phyloP scores from a whole-genome alignment of 2,113 vertebrate genomes.

The Micronycteris hirsuta region DNA sequence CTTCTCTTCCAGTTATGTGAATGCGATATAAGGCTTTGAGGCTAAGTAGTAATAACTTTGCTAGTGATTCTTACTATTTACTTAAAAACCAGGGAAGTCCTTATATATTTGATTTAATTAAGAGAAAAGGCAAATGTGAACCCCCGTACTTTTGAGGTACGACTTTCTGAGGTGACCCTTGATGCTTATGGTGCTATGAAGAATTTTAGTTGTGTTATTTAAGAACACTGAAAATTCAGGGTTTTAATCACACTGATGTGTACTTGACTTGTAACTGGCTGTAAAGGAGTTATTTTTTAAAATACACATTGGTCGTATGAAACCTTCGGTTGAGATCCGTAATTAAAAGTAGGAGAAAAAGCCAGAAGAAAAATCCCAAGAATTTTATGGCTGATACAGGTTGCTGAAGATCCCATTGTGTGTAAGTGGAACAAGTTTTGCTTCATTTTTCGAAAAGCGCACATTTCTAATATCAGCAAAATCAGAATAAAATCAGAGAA shows the following conservation, averaged over 20 bases:
- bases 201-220: not conserved
- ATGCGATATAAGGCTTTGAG: not conserved
- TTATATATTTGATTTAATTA: slow-evolving; percentile 11
- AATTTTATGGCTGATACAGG: not conserved
- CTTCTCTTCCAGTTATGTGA: not conserved
- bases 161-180: not conserved
- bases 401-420: not conserved
- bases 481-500: not conserved
- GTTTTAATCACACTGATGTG: not conserved
- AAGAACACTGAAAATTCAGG: not conserved
- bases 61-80: not conserved
- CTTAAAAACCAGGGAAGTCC: not conserved
- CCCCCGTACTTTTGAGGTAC: not conserved
- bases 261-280: slow-evolving; percentile 15
- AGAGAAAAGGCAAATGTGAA: not conserved
- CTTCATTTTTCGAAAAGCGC: not conserved
- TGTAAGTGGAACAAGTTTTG: not conserved
- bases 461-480: not conserved
- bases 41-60: not conserved
- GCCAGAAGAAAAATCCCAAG: not conserved
- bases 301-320: not conserved
- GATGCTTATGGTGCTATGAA: not conserved
- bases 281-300: not conserved
- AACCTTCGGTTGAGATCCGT: not conserved
- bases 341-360: not conserved